Conservation (phyloP, 1,140 invertebrate genomes). For the Drosophila funebris region DNA sequence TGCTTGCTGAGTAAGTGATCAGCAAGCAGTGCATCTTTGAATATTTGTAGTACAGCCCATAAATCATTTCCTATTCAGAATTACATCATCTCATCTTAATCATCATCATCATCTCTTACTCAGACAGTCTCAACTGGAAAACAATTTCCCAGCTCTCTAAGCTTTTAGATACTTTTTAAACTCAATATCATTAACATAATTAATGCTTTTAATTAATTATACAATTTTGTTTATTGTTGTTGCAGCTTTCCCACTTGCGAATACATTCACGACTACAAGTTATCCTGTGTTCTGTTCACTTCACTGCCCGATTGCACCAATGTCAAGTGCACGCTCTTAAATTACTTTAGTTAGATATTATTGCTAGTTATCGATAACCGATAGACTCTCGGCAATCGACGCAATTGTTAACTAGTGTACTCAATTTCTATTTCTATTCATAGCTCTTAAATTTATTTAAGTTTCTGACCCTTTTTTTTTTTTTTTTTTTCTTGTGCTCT, state of each 20-base stretch:
- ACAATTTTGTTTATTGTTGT: neutral
- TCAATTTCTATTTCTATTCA: conserved; percentile 35
- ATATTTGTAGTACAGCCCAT: no score
- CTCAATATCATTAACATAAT: no score
- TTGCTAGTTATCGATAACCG: neutral
- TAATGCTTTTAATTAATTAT: neutral
- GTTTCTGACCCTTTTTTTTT: conserved; percentile 4
- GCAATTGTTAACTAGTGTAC: conserved; percentile 45
- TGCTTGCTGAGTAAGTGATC: no score
- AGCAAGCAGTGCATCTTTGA: no score
- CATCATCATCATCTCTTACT: no score
- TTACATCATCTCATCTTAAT: no score
- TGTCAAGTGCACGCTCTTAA: conserved; percentile 80
- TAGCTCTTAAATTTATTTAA: conserved; percentile 11
- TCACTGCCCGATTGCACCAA: conserved; percentile 82
- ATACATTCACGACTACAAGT: conserved; percentile 82
- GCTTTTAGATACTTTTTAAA: no score
- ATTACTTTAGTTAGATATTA: conserved; percentile 67
- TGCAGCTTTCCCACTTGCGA: conserved; percentile 78
- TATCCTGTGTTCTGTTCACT: conserved; percentile 82
- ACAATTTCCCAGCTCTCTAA: no score
- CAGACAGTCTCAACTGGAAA: no score
- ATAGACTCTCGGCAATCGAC: neutral
- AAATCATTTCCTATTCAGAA: no score
- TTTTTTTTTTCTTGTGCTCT: conserved; percentile 37